Evolutionary conservation across 1,140 invertebrate genomes (phyloP).

Genomic region (Lepidurus arcticus): DNA sequence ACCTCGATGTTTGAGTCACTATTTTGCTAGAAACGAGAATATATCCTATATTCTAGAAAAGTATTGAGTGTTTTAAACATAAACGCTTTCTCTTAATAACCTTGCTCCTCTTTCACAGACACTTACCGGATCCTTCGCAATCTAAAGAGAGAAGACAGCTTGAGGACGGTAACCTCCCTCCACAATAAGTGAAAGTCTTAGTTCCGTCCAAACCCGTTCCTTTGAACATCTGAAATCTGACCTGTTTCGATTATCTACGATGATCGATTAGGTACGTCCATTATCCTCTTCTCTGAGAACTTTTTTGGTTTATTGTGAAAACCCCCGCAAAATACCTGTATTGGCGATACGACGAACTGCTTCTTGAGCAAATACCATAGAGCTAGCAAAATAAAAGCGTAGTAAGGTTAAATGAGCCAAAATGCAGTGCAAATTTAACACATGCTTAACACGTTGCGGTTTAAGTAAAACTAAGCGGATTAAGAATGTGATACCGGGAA

Average conservation of each 20-base stretch:
- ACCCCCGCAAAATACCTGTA: neutral
- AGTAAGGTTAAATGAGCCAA: too few relatives aligned
- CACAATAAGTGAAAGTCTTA: neutral
- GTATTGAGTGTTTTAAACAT: too few relatives aligned
- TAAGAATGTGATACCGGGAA: neutral
- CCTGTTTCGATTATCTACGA: neutral
- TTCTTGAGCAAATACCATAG: too few relatives aligned
- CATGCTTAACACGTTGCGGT: neutral
- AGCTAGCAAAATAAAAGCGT: too few relatives aligned
- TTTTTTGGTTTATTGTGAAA: neutral
- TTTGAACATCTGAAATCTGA: neutral
- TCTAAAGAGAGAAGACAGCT: neutral
- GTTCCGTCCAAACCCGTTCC: neutral
- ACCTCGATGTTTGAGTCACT: too few relatives aligned
- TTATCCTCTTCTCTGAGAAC: neutral
- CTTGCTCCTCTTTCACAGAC: neutral
- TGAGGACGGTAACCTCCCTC: neutral
- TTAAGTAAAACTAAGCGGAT: neutral
- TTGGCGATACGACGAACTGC: too few relatives aligned
- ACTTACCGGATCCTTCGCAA: neutral
- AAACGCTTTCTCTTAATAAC: too few relatives aligned
- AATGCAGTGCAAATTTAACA: neutral
- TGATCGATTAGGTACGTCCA: neutral
- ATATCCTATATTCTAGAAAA: too few relatives aligned
- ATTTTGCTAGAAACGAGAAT: too few relatives aligned